phyloP scores from a whole-genome alignment of 64 coral and sea anemone genomes.

The Acropora yongei region DNA sequence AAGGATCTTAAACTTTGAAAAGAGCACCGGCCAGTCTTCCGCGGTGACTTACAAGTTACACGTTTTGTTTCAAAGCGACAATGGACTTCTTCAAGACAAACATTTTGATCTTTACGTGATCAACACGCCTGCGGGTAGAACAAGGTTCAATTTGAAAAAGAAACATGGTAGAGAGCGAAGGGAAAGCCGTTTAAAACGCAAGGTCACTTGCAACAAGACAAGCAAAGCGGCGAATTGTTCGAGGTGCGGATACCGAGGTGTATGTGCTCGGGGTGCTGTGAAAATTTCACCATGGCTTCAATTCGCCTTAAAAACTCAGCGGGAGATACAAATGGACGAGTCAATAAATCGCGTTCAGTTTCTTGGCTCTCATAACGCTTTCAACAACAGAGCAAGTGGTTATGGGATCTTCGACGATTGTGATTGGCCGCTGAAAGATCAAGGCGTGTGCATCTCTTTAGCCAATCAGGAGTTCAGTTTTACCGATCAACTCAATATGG shows the following conservation, averaged over 20 bases:
- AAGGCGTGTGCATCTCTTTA: slow-evolving; percentile 57
- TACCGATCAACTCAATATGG: slow-evolving; percentile 72
- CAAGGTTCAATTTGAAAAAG: background rate
- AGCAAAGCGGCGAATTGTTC: slow-evolving; percentile 66
- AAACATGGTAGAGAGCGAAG: background rate
- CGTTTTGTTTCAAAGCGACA: background rate
- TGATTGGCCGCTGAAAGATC: slow-evolving; percentile 51
- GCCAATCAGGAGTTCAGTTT: slow-evolving; percentile 88
- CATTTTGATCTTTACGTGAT: background rate
- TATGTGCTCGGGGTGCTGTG: slow-evolving; percentile 54
- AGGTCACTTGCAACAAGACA: slow-evolving; percentile 33
- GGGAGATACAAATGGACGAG: slow-evolving; percentile 50
- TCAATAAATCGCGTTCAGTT: slow-evolving; percentile 61
- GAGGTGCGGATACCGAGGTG: slow-evolving; percentile 63
- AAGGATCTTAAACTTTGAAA: background rate
- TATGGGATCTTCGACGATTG: slow-evolving; percentile 64
- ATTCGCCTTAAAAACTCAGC: slow-evolving; percentile 69
- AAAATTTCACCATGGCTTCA: slow-evolving; percentile 58
- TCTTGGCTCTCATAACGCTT: slow-evolving; percentile 66
- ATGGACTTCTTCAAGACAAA: background rate
- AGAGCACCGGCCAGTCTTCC: background rate
- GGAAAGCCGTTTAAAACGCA: slow-evolving; percentile 22
- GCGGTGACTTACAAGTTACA: background rate
- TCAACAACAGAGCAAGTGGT: slow-evolving; percentile 65
- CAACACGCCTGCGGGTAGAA: background rate